Conservation (phyloP, 2,797 vertebrate species). For the Peromyscus nudipes region DNA sequence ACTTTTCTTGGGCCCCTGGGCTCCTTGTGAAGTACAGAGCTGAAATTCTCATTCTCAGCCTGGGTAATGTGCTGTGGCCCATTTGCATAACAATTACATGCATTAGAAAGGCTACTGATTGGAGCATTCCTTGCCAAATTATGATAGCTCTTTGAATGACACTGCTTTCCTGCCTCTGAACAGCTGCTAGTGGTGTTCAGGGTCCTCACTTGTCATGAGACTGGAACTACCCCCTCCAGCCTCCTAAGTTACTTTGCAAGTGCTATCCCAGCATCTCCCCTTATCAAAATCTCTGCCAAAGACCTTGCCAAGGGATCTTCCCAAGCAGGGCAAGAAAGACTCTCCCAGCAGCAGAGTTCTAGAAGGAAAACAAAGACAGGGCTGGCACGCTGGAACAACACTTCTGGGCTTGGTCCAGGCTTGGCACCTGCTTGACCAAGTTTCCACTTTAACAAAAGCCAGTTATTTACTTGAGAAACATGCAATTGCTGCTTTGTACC, state of each 20-base stretch:
- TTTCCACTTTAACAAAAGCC: not conserved
- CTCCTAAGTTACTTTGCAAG: not conserved
- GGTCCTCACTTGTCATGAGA: not conserved
- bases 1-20: not conserved
- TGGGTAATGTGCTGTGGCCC: constrained; percentile 15
- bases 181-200: not conserved
- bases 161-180: constrained; percentile 47
- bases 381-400: not conserved
- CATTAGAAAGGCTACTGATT: constrained; percentile 70
- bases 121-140: constrained; percentile 64
- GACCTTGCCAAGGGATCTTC: not conserved
- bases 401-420: not conserved
- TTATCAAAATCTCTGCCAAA: not conserved
- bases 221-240: too few species aligned
- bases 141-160: constrained; percentile 63
- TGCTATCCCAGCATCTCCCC: not conserved
- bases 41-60: constrained; percentile 33
- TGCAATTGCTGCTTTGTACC: not conserved
- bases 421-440: not conserved
- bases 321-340: not conserved
- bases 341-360: not conserved
- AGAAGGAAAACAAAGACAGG: not conserved
- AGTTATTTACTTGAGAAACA: not conserved
- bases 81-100: constrained; percentile 75
- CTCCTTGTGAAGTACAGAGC: constrained; percentile 46